These are phyloP conservation scores for Sceloporus undulatus DNA, from an alignment of 2,113 vertebrate species.

Conservation along the genomic window DNA sequence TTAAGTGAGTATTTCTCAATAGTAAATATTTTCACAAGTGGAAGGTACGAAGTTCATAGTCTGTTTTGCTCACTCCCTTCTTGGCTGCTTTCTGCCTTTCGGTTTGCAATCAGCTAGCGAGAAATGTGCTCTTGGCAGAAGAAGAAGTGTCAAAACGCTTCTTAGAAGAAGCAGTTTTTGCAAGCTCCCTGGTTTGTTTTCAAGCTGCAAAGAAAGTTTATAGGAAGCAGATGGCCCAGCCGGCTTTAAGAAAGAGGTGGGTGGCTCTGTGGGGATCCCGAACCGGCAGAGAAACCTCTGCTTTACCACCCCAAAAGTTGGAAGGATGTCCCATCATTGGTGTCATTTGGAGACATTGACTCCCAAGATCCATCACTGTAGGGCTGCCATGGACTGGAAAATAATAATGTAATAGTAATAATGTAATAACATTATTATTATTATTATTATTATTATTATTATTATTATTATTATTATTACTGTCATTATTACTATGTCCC, in stretches of 20 bases:
- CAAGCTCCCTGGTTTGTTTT: neutral
- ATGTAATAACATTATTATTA: no score
- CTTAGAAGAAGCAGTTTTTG: neutral
- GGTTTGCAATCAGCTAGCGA: neutral
- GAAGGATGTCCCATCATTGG: no score
- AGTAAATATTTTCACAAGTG: neutral
- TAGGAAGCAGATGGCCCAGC: slow-evolving; percentile 17
- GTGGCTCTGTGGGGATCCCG: no score
- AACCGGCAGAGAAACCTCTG: no score
- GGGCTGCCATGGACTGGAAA: no score
- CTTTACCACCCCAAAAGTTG: no score
- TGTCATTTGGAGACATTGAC: no score
- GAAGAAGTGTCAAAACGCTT: slow-evolving; percentile 1
- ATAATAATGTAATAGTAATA: no score
- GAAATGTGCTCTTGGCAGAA: neutral
- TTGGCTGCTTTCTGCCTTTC: neutral
- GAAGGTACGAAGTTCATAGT: neutral
- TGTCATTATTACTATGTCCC: no score
- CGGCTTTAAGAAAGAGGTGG: neutral
- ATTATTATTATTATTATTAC: no score
- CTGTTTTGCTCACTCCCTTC: neutral
- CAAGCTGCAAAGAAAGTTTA: neutral
- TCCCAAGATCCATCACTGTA: no score
- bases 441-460: no score
- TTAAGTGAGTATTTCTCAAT: neutral